Conservation (phyloP, 2,888 invertebrate genomes). For the Drosophila neutralis region DNA sequence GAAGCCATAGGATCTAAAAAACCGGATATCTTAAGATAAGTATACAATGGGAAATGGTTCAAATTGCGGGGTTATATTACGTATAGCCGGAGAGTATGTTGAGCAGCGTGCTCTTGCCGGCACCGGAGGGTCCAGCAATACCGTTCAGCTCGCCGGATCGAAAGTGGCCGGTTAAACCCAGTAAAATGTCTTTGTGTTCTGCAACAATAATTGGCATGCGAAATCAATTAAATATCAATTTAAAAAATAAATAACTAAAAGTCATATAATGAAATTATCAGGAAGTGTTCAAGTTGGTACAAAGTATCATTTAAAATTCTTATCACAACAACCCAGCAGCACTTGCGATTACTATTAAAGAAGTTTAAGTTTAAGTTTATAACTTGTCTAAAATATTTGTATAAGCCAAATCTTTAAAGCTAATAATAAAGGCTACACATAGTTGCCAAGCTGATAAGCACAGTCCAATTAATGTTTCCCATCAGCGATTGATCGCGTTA, state of each 20-base stretch:
- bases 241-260: not conserved
- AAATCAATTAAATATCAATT: not conserved
- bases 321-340: not conserved
- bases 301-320: not conserved
- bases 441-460: conserved; percentile 48
- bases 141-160: conserved; percentile 91
- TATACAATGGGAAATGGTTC: not conserved
- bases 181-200: conserved; percentile 88
- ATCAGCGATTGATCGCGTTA: conserved; percentile 7
- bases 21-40: conserved; percentile 2
- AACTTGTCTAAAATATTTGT: not conserved
- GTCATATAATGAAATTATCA: not conserved
- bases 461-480: conserved; percentile 10
- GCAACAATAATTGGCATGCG: conserved; percentile 63
- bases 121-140: conserved; percentile 96
- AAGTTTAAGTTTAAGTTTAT: not conserved
- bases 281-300: not conserved
- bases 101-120: conserved; percentile 94
- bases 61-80: conserved; percentile 85
- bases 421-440: not conserved
- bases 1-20: conserved; percentile 82
- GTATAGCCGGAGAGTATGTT: conserved; percentile 95
- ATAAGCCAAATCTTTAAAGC: not conserved
- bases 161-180: conserved; percentile 88
- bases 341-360: not conserved